A percentile compares a stretch with the other conserved stretches of the same genome.
phyloP scores from a whole-genome alignment of 1,140 invertebrate genomes.

The Scaptomyza montana region DNA sequence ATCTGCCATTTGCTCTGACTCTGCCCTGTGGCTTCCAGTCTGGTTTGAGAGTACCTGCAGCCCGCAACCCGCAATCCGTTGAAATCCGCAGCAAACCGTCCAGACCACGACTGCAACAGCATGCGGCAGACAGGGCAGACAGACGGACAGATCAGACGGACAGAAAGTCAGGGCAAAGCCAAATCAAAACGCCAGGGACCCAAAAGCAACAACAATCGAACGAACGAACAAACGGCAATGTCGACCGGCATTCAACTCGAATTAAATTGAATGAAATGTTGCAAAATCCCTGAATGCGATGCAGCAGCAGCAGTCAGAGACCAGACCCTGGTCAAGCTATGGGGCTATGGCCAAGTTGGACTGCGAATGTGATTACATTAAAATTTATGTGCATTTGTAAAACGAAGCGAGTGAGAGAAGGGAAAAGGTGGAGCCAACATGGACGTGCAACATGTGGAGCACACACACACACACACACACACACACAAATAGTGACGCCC shows the following conservation, averaged over 20 bases:
- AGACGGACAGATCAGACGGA: slow-evolving; percentile 1
- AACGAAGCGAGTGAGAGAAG: slow-evolving; percentile 6
- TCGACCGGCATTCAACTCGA: slow-evolving; percentile 51
- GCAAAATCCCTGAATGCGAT: slow-evolving; percentile 53
- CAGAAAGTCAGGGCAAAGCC: slow-evolving; percentile 34
- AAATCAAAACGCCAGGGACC: slow-evolving; percentile 42
- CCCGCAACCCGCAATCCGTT: slow-evolving; percentile 25
- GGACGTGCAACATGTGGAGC: slow-evolving; percentile 77
- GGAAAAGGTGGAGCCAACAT: slow-evolving; percentile 1
- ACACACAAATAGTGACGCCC: slow-evolving; percentile 11
- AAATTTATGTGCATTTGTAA: slow-evolving; percentile 82
- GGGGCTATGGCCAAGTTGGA: slow-evolving; percentile 33
- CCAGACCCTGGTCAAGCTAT: slow-evolving; percentile 41
- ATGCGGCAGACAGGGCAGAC: slow-evolving; percentile 28
- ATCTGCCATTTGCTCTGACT: slow-evolving; percentile 8
- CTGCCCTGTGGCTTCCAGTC: slow-evolving; percentile 13
- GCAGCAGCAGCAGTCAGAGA: slow-evolving; percentile 6
- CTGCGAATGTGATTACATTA: slow-evolving; percentile 78
- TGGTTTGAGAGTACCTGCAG: slow-evolving; percentile 20
- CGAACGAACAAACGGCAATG: slow-evolving; percentile 21
- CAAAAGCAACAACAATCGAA: slow-evolving; percentile 46
- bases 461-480: slow-evolving; percentile 31
- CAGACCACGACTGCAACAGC: slow-evolving; percentile 50
- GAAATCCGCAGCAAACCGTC: slow-evolving; percentile 5
- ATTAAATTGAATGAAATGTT: slow-evolving; percentile 77